Evolutionary conservation across 2,797 vertebrate genomes (phyloP).

Genomic region (Cryptoblepharus egeriae): DNA sequence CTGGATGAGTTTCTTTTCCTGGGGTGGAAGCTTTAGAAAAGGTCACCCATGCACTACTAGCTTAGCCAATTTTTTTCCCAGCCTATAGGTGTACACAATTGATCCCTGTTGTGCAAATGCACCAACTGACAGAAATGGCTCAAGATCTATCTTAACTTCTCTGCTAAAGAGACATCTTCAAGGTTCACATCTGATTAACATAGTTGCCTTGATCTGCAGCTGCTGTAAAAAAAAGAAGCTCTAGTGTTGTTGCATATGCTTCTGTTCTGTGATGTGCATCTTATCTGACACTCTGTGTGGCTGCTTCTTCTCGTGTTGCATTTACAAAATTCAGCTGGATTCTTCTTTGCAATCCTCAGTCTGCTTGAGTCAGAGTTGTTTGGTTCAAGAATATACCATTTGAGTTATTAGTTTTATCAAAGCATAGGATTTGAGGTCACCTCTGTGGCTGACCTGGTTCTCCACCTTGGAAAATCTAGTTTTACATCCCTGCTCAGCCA

Average conservation of each 20-base stretch:
- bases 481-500: no score
- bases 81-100: no score
- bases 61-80: no score
- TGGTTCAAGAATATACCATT: neutral
- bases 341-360: neutral
- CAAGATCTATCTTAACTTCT: neutral
- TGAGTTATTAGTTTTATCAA: neutral
- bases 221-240: neutral
- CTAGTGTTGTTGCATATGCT: neutral
- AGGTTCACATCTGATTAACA: neutral
- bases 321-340: neutral
- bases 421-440: no score
- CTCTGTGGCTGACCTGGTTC: neutral
- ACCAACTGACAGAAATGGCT: no score
- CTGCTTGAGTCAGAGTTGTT: neutral
- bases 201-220: conserved; percentile 18
- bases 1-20: neutral
- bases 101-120: no score
- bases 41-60: conserved; percentile 1
- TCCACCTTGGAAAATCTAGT: no score
- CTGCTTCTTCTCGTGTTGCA: neutral
- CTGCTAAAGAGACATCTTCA: conserved; percentile 10
- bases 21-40: neutral
- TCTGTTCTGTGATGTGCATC: neutral
- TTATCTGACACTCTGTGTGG: neutral